A percentile compares a stretch with the other conserved stretches of the same genome.
Conservation (phyloP, 2,797 vertebrate species). For the Sparus aurata region DNA sequence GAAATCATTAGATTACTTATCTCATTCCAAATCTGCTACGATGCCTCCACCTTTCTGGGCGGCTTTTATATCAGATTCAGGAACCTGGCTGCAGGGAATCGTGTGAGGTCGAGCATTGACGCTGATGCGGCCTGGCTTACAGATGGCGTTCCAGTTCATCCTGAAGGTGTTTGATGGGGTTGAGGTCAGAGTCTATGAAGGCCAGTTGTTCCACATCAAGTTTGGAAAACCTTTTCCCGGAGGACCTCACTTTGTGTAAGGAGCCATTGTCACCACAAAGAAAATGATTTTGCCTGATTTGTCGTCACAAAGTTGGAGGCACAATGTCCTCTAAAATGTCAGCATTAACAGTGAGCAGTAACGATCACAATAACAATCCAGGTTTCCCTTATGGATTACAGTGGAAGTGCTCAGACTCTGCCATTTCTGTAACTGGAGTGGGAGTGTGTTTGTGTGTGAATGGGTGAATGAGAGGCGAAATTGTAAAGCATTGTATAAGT, state of each 20-base stretch:
- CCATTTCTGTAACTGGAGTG: not conserved
- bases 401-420: not conserved
- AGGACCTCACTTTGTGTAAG: not conserved
- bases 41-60: not conserved
- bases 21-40: not conserved
- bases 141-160: not conserved
- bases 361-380: not conserved
- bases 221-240: not conserved
- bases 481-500: not conserved
- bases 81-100: conserved; percentile 6
- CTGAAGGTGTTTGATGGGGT: conserved; percentile 1
- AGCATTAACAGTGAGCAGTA: not conserved
- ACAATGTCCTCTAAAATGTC: not conserved
- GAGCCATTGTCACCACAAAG: not conserved
- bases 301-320: not conserved
- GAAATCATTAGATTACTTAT: not conserved
- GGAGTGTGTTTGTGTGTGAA: not conserved
- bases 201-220: conserved; percentile 4
- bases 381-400: not conserved
- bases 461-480: not conserved
- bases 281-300: not conserved
- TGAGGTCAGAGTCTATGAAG: conserved; percentile 13
- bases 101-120: not conserved
- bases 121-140: conserved; percentile 1
- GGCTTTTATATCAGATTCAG: not conserved